Conservation (phyloP, 1,140 invertebrate genomes). For the Drosophila setifemur region DNA sequence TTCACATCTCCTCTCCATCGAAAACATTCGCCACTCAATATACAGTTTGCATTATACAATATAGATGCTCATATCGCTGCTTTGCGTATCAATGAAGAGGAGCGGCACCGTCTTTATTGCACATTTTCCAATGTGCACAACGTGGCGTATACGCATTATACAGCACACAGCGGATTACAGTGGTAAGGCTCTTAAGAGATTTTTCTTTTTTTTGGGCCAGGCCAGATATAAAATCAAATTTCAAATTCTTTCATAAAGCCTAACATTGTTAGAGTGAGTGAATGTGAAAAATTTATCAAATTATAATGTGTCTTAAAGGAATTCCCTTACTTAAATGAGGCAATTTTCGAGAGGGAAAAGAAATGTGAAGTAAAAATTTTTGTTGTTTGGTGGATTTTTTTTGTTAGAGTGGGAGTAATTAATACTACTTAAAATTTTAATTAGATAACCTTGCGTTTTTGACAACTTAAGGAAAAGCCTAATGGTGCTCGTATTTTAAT, state of each 20-base stretch:
- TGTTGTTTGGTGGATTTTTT: too few species aligned
- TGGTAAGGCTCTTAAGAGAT: slow-evolving; percentile 1
- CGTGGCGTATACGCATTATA: slow-evolving; percentile 48
- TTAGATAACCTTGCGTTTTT: too few species aligned
- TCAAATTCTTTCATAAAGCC: not conserved
- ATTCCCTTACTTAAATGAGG: too few species aligned
- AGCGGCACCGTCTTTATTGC: slow-evolving; percentile 58
- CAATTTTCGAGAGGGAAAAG: too few species aligned
- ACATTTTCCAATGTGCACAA: slow-evolving; percentile 57
- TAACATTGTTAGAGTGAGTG: not conserved
- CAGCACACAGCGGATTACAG: slow-evolving; percentile 6
- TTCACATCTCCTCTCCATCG: not conserved
- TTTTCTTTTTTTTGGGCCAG: too few species aligned
- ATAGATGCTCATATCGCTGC: slow-evolving; percentile 52
- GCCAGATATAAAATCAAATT: slow-evolving; percentile 1
- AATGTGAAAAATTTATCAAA: not conserved
- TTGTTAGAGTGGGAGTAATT: too few species aligned
- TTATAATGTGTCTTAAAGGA: not conserved
- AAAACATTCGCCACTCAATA: slow-evolving; percentile 38
- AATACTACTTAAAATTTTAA: too few species aligned
- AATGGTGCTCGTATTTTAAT: too few species aligned
- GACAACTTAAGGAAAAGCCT: too few species aligned
- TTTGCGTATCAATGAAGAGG: slow-evolving; percentile 77
- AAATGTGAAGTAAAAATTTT: too few species aligned
- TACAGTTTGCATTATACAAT: slow-evolving; percentile 48